Percentiles rank a stretch among this genome's conserved stretches.
These are phyloP conservation scores for Porites australiensis DNA, from an alignment of 64 coral and sea anemone species.

Conservation along the genomic window DNA sequence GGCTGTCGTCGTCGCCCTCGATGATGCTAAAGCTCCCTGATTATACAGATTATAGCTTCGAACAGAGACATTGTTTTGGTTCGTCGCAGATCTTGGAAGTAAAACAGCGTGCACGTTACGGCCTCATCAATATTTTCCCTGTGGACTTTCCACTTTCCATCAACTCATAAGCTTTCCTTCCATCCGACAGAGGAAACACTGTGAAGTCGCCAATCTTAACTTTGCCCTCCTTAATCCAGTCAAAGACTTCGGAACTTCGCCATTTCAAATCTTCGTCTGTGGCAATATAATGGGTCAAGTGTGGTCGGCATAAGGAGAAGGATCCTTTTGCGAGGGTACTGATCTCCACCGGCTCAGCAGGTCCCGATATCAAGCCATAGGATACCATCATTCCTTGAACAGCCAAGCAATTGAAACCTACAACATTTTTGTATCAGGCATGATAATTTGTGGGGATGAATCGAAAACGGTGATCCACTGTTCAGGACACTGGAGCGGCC, in stretches of 20 bases:
- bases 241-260: constrained; percentile 69
- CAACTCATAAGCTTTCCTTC: constrained; percentile 71
- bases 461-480: too few relatives aligned
- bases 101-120: background rate
- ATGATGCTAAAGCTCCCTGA: too few relatives aligned
- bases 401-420: constrained; percentile 73
- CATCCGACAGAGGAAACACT: constrained; percentile 71
- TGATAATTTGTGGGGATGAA: too few relatives aligned
- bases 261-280: constrained; percentile 53
- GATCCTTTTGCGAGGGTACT: constrained; percentile 44
- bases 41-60: too few relatives aligned
- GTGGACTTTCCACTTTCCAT: constrained; percentile 63
- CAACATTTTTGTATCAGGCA: background rate
- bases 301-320: constrained; percentile 43
- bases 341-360: constrained; percentile 33
- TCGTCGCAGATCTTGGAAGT: too few relatives aligned
- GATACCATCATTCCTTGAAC: constrained; percentile 65
- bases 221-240: constrained; percentile 67
- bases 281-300: constrained; percentile 38
- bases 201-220: constrained; percentile 73
- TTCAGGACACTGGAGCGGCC: too few relatives aligned
- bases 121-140: constrained; percentile 77
- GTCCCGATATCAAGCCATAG: constrained; percentile 60
- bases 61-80: too few relatives aligned
- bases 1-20: too few relatives aligned